Conservation (phyloP, 2,888 invertebrate genomes). For the Heliconius ismenius region DNA sequence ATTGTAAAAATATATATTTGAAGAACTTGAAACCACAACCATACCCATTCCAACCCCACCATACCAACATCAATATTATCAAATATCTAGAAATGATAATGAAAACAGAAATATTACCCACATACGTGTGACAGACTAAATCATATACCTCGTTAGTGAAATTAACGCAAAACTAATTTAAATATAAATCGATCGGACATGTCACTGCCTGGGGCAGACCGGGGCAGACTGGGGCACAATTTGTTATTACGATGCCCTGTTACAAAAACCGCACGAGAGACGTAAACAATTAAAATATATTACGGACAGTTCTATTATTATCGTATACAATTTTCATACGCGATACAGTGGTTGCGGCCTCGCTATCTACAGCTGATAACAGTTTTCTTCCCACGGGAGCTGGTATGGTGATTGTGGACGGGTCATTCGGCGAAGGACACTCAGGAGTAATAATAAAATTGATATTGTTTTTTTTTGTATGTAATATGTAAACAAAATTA, state of each 20-base stretch:
- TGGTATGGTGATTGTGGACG: constrained; percentile 43
- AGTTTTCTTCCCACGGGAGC: constrained; percentile 75
- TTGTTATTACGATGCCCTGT: constrained; percentile 63
- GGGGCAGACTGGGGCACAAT: constrained; percentile 50
- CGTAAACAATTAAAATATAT: constrained; percentile 67
- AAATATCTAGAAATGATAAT: not conserved
- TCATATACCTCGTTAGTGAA: constrained; percentile 22
- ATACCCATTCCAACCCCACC: not conserved
- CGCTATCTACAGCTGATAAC: constrained; percentile 66
- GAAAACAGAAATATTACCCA: not conserved
- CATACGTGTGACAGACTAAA: constrained; percentile 15
- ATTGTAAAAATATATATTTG: not conserved
- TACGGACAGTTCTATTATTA: constrained; percentile 52
- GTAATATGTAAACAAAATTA: constrained; percentile 3
- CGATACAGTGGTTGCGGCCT: constrained; percentile 57
- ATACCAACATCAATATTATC: not conserved
- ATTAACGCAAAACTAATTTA: constrained; percentile 62
- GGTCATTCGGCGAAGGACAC: constrained; percentile 49
- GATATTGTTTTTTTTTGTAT: constrained; percentile 30
- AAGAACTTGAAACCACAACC: not conserved
- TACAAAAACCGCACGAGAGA: constrained; percentile 65
- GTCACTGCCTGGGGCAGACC: constrained; percentile 52
- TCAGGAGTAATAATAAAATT: constrained; percentile 36
- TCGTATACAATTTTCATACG: constrained; percentile 56
- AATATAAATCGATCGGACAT: constrained; percentile 62